Conservation (phyloP, 2,113 vertebrate species). For the Xiphophorus maculatus region DNA sequence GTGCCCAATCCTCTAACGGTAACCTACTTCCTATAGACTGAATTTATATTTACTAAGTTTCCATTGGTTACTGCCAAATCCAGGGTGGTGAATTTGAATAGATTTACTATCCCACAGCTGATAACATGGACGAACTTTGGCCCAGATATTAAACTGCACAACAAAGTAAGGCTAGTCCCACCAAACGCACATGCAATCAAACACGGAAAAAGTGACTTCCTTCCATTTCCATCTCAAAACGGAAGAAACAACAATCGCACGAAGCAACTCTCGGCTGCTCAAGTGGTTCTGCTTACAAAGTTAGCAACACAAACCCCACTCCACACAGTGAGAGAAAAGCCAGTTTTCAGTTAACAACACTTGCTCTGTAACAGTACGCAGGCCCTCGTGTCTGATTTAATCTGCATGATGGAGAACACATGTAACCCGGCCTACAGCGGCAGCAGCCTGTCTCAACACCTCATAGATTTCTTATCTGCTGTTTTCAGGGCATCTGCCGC, state of each 20-base stretch:
- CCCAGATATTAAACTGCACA: constrained; percentile 6
- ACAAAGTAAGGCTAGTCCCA: constrained; percentile 47
- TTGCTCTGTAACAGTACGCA: constrained; percentile 10
- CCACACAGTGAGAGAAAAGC: constrained; percentile 7
- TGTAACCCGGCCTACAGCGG: background rate
- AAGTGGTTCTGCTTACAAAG: constrained; percentile 14
- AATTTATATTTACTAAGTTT: constrained; percentile 3
- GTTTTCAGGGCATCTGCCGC: constrained; percentile 82
- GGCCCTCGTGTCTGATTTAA: constrained; percentile 1
- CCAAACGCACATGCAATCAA: constrained; percentile 44
- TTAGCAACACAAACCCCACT: constrained; percentile 6
- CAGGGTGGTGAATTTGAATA: constrained; percentile 21
- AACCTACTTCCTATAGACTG: constrained; percentile 58
- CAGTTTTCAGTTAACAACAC: constrained; percentile 16
- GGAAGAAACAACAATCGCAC: constrained; percentile 31
- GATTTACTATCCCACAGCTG: constrained; percentile 10
- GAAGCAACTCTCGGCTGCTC: constrained; percentile 1
- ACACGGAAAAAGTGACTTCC: constrained; percentile 69
- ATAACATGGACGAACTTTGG: constrained; percentile 22
- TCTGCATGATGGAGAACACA: constrained; percentile 15
- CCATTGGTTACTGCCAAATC: constrained; percentile 17
- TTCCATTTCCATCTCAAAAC: constrained; percentile 52
- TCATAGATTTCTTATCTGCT: constrained; percentile 40
- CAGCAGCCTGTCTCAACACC: constrained; percentile 13
- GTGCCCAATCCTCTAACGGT: constrained; percentile 76